Conservation (phyloP, 2,113 vertebrate genomes). For the Scomber colias region DNA sequence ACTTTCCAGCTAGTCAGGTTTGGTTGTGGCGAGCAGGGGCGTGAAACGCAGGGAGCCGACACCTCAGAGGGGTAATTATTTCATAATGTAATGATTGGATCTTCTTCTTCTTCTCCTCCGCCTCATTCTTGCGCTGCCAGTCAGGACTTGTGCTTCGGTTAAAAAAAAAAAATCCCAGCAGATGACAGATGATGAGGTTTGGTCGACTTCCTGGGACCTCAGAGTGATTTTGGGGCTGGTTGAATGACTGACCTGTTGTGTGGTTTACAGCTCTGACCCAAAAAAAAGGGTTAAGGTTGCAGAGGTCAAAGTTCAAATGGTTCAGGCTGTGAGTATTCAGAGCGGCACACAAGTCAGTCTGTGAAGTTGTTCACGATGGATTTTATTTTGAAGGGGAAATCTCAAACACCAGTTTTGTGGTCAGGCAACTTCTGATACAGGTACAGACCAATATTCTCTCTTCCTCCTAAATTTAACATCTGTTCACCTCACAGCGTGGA, state of each 20-base stretch:
- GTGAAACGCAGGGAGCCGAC: constrained; percentile 2
- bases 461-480: no score
- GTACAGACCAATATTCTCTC: neutral
- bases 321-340: neutral
- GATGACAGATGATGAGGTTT: constrained; percentile 13
- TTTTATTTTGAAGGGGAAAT: no score
- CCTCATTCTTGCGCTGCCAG: constrained; percentile 28
- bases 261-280: neutral
- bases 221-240: neutral
- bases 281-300: neutral
- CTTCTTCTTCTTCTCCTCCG: neutral
- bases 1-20: constrained; percentile 56
- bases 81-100: constrained; percentile 14
- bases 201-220: constrained; percentile 8
- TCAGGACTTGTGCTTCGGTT: constrained; percentile 43
- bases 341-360: neutral
- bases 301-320: neutral
- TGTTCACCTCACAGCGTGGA: neutral
- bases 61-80: constrained; percentile 34
- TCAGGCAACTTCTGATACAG: no score
- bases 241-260: neutral
- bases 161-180: neutral
- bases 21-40: constrained; percentile 13
- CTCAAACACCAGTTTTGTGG: no score
- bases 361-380: neutral